phyloP scores from a whole-genome alignment of 1,140 invertebrate species.

The Ditylenchus dipsaci region DNA sequence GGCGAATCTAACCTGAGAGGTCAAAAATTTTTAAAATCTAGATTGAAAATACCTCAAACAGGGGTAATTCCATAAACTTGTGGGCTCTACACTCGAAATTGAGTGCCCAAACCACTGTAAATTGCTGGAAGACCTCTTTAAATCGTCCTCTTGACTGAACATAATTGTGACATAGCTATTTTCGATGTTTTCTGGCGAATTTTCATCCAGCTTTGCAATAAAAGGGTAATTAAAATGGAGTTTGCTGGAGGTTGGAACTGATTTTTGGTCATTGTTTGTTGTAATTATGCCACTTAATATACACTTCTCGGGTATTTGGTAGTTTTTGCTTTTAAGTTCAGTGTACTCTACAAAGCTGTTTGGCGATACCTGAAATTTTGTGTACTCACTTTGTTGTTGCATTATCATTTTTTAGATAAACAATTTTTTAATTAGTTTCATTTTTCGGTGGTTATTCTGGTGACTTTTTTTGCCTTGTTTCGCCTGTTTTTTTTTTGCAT shows the following conservation, averaged over 20 bases:
- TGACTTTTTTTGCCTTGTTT: too few relatives aligned
- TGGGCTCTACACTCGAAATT: background rate
- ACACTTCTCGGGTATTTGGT: background rate
- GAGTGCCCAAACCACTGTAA: background rate
- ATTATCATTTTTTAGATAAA: too few relatives aligned
- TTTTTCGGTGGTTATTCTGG: too few relatives aligned
- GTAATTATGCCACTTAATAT: background rate
- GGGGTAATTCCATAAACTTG: constrained; percentile 5
- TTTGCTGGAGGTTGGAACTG: background rate
- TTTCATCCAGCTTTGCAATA: background rate
- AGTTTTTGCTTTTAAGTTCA: background rate
- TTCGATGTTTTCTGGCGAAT: background rate
- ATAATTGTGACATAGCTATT: background rate
- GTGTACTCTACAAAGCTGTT: background rate
- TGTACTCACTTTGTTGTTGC: background rate
- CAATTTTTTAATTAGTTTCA: too few relatives aligned
- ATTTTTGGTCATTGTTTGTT: background rate
- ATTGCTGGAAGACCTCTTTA: background rate
- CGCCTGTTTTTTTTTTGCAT: too few relatives aligned
- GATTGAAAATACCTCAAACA: too few relatives aligned
- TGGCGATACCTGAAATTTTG: background rate
- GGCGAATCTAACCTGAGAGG: too few relatives aligned
- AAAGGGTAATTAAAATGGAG: background rate
- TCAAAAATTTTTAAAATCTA: too few relatives aligned
- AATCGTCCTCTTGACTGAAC: background rate